These are phyloP conservation scores for Idaea dimidiata DNA, from an alignment of 2,888 invertebrate species.

Conservation along the genomic window DNA sequence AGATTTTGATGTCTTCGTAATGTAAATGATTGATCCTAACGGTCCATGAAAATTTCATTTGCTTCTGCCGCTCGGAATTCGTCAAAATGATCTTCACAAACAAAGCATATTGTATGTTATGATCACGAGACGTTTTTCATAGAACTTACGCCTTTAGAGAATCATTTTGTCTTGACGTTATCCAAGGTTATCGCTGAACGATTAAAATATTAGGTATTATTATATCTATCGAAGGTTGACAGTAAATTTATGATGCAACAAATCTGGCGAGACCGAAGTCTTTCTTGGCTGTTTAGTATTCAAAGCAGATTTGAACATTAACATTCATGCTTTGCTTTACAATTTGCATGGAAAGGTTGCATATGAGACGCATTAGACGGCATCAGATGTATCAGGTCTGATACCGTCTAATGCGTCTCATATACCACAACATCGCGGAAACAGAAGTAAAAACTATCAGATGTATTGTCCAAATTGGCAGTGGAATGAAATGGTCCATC, in stretches of 20 bases:
- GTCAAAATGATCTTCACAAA: not conserved
- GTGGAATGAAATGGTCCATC: conserved; percentile 33
- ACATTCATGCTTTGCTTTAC: conserved; percentile 28
- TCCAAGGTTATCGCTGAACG: conserved; percentile 9
- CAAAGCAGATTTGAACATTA: conserved; percentile 33
- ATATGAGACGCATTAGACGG: conserved; percentile 35
- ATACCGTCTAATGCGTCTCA: too few species aligned
- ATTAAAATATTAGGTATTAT: conserved; percentile 8
- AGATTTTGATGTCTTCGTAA: not conserved
- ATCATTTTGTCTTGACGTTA: conserved; percentile 4
- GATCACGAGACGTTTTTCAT: not conserved
- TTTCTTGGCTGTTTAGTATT: conserved; percentile 33
- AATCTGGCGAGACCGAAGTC: conserved; percentile 23
- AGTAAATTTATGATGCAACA: conserved; percentile 34
- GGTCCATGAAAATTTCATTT: not conserved
- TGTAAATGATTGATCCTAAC: conserved; percentile 13
- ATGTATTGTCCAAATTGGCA: conserved; percentile 60
- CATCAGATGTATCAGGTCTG: conserved; percentile 62
- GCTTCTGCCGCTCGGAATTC: not conserved
- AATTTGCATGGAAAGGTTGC: conserved; percentile 32
- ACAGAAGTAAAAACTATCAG: too few species aligned
- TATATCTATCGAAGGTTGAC: conserved; percentile 26
- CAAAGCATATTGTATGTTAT: not conserved
- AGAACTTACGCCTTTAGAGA: not conserved
- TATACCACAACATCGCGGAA: too few species aligned